Conservation (phyloP, 1,140 invertebrate species). For the Ceratina japonica region DNA sequence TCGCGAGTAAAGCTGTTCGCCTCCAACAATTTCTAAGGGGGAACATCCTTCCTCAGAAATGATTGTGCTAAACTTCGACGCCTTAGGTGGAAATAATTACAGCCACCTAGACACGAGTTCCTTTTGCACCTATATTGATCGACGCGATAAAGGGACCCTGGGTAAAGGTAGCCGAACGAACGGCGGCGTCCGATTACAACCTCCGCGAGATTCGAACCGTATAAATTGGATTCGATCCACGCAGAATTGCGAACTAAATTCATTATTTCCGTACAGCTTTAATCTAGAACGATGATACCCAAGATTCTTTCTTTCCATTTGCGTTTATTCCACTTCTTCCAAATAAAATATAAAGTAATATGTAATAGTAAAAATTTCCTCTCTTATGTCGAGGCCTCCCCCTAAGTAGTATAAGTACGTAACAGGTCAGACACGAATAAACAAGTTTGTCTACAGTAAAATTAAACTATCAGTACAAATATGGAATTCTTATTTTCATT, state of each 20-base stretch:
- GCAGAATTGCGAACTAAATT: not conserved
- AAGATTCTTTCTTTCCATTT: too few relatives aligned
- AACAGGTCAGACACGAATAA: too few relatives aligned
- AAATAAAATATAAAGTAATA: too few relatives aligned
- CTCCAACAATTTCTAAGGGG: constrained; percentile 64
- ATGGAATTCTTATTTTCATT: too few relatives aligned
- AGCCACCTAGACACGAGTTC: constrained; percentile 52
- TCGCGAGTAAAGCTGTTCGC: constrained; percentile 60
- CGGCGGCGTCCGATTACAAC: constrained; percentile 14
- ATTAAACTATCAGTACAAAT: too few relatives aligned
- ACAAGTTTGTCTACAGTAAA: too few relatives aligned
- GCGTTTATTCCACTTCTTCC: too few relatives aligned
- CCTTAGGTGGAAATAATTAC: constrained; percentile 66
- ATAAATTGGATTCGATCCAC: not conserved
- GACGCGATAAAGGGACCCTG: constrained; percentile 43
- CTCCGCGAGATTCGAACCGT: not conserved
- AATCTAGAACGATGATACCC: too few relatives aligned
- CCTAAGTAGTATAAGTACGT: too few relatives aligned
- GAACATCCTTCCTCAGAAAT: constrained; percentile 64
- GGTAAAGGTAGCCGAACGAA: constrained; percentile 33
- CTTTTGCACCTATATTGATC: constrained; percentile 52
- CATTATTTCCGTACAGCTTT: too few relatives aligned
- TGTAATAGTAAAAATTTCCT: too few relatives aligned
- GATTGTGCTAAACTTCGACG: constrained; percentile 65
- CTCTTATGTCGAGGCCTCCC: too few relatives aligned